Percentiles rank a stretch among this genome's conserved stretches.
These are phyloP conservation scores for Dinothrombium tinctorium DNA, from an alignment of 1,140 invertebrate genomes.

Conservation along the genomic window DNA sequence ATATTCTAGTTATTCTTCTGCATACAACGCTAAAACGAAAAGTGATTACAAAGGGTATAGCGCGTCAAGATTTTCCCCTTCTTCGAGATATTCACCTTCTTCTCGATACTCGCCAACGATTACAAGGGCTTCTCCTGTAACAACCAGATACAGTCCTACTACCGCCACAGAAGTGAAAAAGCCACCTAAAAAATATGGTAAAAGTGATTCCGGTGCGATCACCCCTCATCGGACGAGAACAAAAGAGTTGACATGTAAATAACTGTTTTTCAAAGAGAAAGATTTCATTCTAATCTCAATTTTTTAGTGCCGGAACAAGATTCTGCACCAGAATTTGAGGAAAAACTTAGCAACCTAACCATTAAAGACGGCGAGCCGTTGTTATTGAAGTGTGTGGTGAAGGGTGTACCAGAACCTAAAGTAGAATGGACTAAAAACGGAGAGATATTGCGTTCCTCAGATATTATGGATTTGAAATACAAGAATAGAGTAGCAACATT, in stretches of 20 bases:
- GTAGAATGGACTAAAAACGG: constrained; percentile 85
- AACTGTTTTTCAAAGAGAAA: not conserved
- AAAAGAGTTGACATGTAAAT: constrained; percentile 1
- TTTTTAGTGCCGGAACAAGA: constrained; percentile 13
- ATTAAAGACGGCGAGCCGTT: constrained; percentile 58
- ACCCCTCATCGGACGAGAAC: not conserved
- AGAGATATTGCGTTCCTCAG: constrained; percentile 50
- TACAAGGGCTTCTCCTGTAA: no score
- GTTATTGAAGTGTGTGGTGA: constrained; percentile 63
- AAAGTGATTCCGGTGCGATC: constrained; percentile 1
- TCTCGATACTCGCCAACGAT: no score
- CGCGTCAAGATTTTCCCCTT: no score
- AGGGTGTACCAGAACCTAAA: constrained; percentile 82
- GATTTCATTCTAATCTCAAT: not conserved
- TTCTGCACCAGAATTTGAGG: constrained; percentile 41
- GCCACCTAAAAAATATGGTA: not conserved
- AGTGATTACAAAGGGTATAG: no score
- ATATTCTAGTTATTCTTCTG: no score
- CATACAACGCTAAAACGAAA: no score
- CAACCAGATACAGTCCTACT: no score
- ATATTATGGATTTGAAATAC: constrained; percentile 72
- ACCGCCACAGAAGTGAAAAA: not conserved
- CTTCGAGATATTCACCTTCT: no score
- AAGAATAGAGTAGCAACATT: constrained; percentile 60
- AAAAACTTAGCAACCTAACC: constrained; percentile 39